Conservation (phyloP, 2,888 invertebrate species). For the Meganola albula region DNA sequence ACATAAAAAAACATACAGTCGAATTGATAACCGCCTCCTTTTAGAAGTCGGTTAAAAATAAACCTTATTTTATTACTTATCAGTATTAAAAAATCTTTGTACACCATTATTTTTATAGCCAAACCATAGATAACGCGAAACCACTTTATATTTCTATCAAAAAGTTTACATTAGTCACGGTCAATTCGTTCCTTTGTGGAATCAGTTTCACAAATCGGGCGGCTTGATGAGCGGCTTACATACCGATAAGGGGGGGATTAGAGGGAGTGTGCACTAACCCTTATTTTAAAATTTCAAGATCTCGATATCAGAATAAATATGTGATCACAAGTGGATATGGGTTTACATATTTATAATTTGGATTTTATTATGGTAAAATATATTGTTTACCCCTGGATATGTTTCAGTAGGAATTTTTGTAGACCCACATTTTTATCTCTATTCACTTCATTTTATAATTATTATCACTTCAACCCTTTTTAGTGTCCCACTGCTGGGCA, state of each 20-base stretch:
- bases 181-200: slow-evolving; percentile 27
- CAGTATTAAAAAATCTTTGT: background rate
- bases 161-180: slow-evolving; percentile 25
- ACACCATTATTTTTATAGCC: background rate
- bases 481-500: too few relatives aligned
- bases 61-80: too few relatives aligned
- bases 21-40: too few relatives aligned
- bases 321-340: background rate
- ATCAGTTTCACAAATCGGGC: slow-evolving; percentile 30
- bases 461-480: too few relatives aligned
- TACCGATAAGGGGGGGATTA: slow-evolving; percentile 50
- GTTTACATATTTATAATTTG: background rate
- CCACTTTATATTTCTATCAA: slow-evolving; percentile 22
- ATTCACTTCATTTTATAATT: too few relatives aligned
- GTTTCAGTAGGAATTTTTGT: too few relatives aligned
- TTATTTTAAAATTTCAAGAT: slow-evolving; percentile 61
- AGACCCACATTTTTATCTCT: too few relatives aligned
- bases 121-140: slow-evolving; percentile 5
- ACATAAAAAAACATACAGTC: too few relatives aligned
- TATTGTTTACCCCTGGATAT: too few relatives aligned
- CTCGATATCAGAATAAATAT: slow-evolving; percentile 30
- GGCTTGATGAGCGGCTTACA: slow-evolving; percentile 62
- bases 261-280: slow-evolving; percentile 38
- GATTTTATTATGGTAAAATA: too few relatives aligned
- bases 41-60: too few relatives aligned